Percentiles rank a stretch among this genome's conserved stretches.
Evolutionary conservation across 2,888 invertebrate species (phyloP).

Genomic region (Temnothorax unifasciatus): DNA sequence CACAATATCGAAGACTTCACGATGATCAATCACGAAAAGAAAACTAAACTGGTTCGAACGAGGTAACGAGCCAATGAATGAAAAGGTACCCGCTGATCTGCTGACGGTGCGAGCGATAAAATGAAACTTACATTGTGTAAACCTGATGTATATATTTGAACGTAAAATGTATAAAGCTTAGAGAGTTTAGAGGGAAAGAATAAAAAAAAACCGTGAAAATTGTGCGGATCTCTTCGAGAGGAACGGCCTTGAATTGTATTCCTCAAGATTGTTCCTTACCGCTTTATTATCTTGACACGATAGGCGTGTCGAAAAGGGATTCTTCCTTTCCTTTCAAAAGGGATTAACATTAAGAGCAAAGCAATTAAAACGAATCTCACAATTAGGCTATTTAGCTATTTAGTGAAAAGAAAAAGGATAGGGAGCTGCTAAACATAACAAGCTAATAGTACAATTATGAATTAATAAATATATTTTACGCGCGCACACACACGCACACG

Average conservation of each 20-base stretch:
- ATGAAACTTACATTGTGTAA: slow-evolving; percentile 3
- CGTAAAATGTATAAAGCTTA: not conserved
- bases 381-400: not conserved
- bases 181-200: not conserved
- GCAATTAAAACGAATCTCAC: not conserved
- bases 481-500: no score
- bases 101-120: slow-evolving; percentile 6
- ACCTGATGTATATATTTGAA: not conserved
- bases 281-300: not conserved
- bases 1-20: not conserved
- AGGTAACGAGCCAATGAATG: slow-evolving; percentile 27
- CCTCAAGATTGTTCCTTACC: not conserved
- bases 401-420: not conserved
- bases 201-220: not conserved
- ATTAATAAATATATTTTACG: slow-evolving; percentile 6
- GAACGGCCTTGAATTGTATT: not conserved
- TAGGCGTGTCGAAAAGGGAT: not conserved
- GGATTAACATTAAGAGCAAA: not conserved
- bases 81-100: not conserved
- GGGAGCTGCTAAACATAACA: not conserved
- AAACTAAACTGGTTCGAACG: slow-evolving; percentile 44
- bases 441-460: not conserved
- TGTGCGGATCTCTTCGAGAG: not conserved
- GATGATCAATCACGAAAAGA: slow-evolving; percentile 47
- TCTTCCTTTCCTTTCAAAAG: not conserved